A percentile compares a stretch with the other conserved stretches of the same genome.
Conservation (phyloP, 2,797 vertebrate species). For the Falco novaeseelandiae region DNA sequence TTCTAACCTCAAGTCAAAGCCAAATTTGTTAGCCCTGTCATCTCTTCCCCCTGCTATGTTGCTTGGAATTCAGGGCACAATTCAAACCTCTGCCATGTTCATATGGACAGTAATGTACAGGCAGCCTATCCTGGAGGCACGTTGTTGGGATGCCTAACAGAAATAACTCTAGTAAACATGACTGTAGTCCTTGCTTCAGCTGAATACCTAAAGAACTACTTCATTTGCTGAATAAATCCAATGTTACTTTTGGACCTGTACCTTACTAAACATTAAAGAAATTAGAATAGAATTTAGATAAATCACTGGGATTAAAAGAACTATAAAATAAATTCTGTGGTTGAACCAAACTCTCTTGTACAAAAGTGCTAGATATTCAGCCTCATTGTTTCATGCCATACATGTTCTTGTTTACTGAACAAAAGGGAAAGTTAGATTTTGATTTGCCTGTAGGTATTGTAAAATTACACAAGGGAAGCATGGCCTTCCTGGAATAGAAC, state of each 20-base stretch:
- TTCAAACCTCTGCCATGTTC: background rate
- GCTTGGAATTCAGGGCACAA: background rate
- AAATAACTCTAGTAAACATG: background rate
- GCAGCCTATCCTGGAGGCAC: background rate
- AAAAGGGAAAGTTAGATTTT: background rate
- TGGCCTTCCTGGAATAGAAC: background rate
- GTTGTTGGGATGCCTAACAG: background rate
- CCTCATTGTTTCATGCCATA: background rate
- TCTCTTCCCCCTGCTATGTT: background rate
- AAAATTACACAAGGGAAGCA: background rate
- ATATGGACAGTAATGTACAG: background rate
- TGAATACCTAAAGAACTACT: background rate
- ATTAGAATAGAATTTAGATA: background rate
- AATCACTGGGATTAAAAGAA: background rate
- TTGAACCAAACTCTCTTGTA: background rate
- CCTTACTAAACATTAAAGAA: background rate
- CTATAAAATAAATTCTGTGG: background rate
- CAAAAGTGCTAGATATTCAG: background rate
- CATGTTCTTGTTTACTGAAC: background rate
- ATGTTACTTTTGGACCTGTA: background rate
- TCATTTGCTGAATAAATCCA: background rate
- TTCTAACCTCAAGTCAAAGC: background rate
- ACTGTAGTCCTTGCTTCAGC: background rate
- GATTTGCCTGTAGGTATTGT: background rate
- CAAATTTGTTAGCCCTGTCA: background rate